Evolutionary conservation across 2,113 vertebrate genomes (phyloP).

Genomic region (Xiphophorus hellerii): DNA sequence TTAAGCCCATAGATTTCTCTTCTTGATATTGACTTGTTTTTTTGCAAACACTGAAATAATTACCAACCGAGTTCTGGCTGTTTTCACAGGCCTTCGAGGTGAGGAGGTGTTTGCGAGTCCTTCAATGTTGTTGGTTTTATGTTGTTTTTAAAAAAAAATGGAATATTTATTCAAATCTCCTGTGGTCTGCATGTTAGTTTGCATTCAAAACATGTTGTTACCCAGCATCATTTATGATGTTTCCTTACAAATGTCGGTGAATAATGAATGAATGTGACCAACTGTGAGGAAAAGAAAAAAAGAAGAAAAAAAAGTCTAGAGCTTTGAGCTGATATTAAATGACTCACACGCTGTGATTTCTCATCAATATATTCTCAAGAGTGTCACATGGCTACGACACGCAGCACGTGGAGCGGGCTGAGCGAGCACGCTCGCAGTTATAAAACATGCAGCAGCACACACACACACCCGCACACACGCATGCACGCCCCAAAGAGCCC

Average conservation of each 20-base stretch:
- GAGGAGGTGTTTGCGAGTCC: not conserved
- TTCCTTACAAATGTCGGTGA: constrained; percentile 34
- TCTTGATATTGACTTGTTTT: not conserved
- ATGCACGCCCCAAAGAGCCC: constrained; percentile 28
- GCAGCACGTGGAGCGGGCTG: constrained; percentile 1
- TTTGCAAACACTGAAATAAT: not conserved
- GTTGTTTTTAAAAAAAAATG: not conserved
- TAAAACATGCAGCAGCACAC: not conserved
- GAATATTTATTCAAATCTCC: not conserved
- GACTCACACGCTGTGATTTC: not conserved
- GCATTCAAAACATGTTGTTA: constrained; percentile 16
- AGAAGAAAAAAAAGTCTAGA: not conserved
- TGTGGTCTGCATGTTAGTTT: constrained; percentile 21
- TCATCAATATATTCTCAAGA: not conserved
- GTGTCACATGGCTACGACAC: constrained; percentile 7
- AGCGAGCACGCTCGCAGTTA: not conserved
- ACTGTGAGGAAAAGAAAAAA: not conserved
- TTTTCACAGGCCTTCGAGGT: not conserved
- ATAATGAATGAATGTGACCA: constrained; percentile 35
- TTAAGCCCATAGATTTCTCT: not conserved
- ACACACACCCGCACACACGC: not conserved
- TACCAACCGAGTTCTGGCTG: not conserved
- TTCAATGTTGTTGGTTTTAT: not conserved
- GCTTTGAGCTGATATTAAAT: not conserved
- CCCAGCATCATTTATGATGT: not conserved